These are phyloP conservation scores for Halcyon senegalensis DNA, from an alignment of 2,113 vertebrate species.

Conservation along the genomic window DNA sequence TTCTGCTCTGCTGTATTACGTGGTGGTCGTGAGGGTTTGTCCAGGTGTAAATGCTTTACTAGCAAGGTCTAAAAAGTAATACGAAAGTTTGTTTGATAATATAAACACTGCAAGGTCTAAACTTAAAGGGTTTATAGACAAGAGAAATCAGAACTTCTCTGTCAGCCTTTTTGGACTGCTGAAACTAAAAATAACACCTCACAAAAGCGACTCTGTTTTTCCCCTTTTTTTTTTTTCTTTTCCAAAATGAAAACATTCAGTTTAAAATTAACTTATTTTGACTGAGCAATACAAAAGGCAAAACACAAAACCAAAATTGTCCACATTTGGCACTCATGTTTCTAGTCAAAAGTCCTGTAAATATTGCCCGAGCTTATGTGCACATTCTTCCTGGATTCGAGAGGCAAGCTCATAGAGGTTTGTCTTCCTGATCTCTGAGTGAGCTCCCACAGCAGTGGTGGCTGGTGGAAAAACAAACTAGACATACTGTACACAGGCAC, in stretches of 20 bases:
- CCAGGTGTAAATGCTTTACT: neutral
- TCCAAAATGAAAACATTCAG: neutral
- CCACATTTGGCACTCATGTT: neutral
- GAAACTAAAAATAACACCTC: slow-evolving; percentile 4
- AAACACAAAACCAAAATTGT: neutral
- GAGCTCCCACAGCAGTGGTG: neutral
- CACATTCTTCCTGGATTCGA: neutral
- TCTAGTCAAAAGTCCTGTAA: neutral
- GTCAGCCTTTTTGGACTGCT: rapidly evolving
- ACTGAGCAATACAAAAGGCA: neutral
- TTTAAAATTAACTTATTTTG: slow-evolving; percentile 49
- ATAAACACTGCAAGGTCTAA: neutral
- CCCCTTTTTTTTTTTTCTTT: too few species aligned
- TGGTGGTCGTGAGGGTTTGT: neutral
- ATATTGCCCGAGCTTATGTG: neutral
- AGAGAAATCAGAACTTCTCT: neutral
- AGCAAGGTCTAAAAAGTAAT: neutral
- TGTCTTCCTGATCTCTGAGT: neutral
- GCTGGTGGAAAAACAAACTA: slow-evolving; percentile 32
- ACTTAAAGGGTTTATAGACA: neutral
- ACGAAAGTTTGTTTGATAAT: neutral
- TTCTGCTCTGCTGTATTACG: neutral
- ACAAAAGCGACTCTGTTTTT: neutral
- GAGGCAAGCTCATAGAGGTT: neutral
- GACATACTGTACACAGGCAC: neutral